Evolutionary conservation across 2,113 vertebrate genomes (phyloP), one percentile per base, ranked within the genome.

Genomic region (Tylochromis polylepis): DNA sequence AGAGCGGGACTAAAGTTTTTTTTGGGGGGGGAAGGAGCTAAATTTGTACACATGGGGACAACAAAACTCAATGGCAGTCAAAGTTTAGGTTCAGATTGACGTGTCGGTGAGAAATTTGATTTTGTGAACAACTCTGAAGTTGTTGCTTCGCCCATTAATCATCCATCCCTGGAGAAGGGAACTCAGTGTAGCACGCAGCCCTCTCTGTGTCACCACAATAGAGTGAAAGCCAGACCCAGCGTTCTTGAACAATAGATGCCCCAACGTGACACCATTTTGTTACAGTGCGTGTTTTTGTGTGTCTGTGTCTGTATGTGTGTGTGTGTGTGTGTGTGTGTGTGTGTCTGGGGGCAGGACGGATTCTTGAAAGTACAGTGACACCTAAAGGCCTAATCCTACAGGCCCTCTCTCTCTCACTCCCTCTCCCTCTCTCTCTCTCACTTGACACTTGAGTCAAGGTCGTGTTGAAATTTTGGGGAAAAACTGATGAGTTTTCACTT

Each of bases 291-390:
- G 72, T 15, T 83, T 79, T 88, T 67, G 20, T 86, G 87, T 83
- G 82, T 88, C 77, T 89, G 82, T 85, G 88, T 70, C 46, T 62
- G 67, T 38, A 58, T 18, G 87, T 79, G 90, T 75, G n/a, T 86
- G 85, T 84, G 83, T 90, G 81, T 90, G 80, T 85, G 87, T 75
- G 43, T 86, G 85, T 84, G 83, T 90, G 81, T 90, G 80, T 85
- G 87, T 75, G 43, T n/a, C n/a, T n/a, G 82, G 67, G 88, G 88
- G 85, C 91, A 70, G 90, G 87, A 46, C 79, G 89, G 94, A 98
- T 98, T 98, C 95, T 96, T 98, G 97, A 98, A 98, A 97, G 96
- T 97, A 98, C 97, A 98, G 97, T 98, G 98, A 99, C 98, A 98
- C 97, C 98, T 99, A 98, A 99, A 99, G 98, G 98, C 97, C 97